These are phyloP conservation scores for Protonibea diacanthus DNA, from an alignment of 2,797 vertebrate species.

Conservation along the genomic window DNA sequence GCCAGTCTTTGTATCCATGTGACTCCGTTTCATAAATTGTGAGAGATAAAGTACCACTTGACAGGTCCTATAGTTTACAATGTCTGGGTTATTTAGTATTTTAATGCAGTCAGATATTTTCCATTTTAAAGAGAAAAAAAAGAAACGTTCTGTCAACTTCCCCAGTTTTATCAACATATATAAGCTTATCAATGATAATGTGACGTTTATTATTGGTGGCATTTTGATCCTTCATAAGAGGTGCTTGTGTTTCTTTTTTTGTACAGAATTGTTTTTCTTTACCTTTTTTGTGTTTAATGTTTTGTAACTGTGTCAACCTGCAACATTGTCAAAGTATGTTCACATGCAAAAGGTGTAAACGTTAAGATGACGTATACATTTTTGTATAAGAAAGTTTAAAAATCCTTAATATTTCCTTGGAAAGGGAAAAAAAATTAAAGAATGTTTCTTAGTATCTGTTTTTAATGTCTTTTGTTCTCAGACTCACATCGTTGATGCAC, in stretches of 20 bases:
- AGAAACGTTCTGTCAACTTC: constrained; percentile 44
- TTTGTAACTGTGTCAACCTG: constrained; percentile 73
- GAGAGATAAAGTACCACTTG: constrained; percentile 41
- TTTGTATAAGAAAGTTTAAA: constrained; percentile 82
- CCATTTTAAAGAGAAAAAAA: constrained; percentile 62
- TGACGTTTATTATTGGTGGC: constrained; percentile 77
- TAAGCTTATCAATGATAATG: constrained; percentile 69
- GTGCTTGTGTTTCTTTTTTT: constrained; percentile 65
- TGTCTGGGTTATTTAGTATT: constrained; percentile 75
- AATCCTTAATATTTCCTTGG: constrained; percentile 75
- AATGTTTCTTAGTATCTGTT: constrained; percentile 83
- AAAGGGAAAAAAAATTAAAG: constrained; percentile 82
- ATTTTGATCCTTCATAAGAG: constrained; percentile 68
- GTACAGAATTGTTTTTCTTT: constrained; percentile 70
- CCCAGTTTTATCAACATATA: constrained; percentile 73
- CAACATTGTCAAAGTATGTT: constrained; percentile 72
- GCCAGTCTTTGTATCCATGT: constrained; percentile 50
- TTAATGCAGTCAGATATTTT: constrained; percentile 62
- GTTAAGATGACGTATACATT: constrained; percentile 69
- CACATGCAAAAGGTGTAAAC: constrained; percentile 74
- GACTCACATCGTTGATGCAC: background rate
- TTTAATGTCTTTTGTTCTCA: background rate
- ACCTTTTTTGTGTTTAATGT: constrained; percentile 64
- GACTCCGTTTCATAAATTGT: constrained; percentile 46
- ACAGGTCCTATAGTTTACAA: constrained; percentile 67